Base-by-base conservation (phyloP, 2,888 invertebrate genomes). In the Heliothis peltigera region DNA sequence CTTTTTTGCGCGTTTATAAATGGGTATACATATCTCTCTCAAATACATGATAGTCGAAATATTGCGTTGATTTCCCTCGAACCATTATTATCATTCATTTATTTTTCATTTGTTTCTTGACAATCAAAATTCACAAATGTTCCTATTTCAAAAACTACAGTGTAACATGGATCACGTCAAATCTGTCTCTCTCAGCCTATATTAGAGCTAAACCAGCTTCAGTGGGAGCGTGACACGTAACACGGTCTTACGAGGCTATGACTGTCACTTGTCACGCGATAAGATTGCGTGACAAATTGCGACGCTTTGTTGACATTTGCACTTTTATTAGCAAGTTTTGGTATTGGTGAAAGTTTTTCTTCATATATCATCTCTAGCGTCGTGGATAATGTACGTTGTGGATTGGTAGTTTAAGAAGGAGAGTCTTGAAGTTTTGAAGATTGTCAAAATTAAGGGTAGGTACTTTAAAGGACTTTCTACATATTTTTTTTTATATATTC, bases 241-340 rank as follows among this genome's bases (percentile, higher is more conserved):
- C 71, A 57, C 42, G 53, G 64, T 21, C 70, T 64, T 56, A 53
- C 52, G 64, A 56, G 48, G 55, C 61, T 68, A 58, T 39, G 25
- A 59, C 54, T 70, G 71, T 77, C 77, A 67, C 64, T 63, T 72
- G 55, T 65, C 70, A 72, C 46, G 55, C 73, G 77, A 73, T 77
- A 70, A 72, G 71, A 75, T 75, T 63, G 65, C 63, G 79, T 83
- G 79, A 83, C 78, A 82, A 82, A 83, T 81, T 75, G 66, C 70
- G 67, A 28, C 12, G 43, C n/a, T 44, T 51, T 57, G 66, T 69
- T 71, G 78, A 58, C 75, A 76, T 71, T 79, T 70, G 66, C 75
- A 70, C 56, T 76, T 73, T 76, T 80, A 72, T 79, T 76, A 65
- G 53, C 15, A 19, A 15, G n/a, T 47, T 62, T 62, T 39, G n/a